Evolutionary conservation across 2,888 invertebrate genomes (phyloP), one percentile per base, ranked within the genome.

Genomic region (Limnephilus marmoratus): DNA sequence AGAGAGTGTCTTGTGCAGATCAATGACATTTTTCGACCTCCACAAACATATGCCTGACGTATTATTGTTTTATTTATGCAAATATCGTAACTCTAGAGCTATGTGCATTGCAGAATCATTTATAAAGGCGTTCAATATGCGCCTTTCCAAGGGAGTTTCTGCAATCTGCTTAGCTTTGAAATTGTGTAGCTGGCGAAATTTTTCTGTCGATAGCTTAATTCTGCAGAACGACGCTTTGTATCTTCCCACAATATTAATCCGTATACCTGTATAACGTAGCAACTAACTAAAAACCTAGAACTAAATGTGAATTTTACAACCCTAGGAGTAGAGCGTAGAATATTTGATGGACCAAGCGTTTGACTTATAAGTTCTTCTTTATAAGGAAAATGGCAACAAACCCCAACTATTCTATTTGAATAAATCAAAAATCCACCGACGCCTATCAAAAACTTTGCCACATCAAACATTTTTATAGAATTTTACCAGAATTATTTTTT

Each of bases 331-430:
- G 45, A 86, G 49, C 45, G 86, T 86, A 86, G 86, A 86, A 86
- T 86, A 86, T 86, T 91, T 86, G 91, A 85, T 45, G 91, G 91
- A 91, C 91, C 91, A 91, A 91, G 91, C 91, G 34, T 85, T 86
- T 85, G 41, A 86, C 41, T 91, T 34, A 18, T 85, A 85, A 41
- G 37, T 41, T 41, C 41, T 83, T 83, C 83, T 24, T 29, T 83
- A 34, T 83, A 83, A 83, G 83, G 37, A 31, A 34, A 83, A 34
- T 83, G 53, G 53, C 53, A 68, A 68, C 18, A 68, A 68, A 68
- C 18, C 53, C 53, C 24, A 68, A 68, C 53, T 68, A 68, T 68
- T 68, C 53, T 68, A 7, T 18, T 68, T 68, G 53, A 53, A 68
- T 45, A 45, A 87, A 87, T 34, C 29, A 87, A 87, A 87, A 45